Evolutionary conservation across 1,140 invertebrate genomes (phyloP).

Genomic region (Glossosoma conforme): DNA sequence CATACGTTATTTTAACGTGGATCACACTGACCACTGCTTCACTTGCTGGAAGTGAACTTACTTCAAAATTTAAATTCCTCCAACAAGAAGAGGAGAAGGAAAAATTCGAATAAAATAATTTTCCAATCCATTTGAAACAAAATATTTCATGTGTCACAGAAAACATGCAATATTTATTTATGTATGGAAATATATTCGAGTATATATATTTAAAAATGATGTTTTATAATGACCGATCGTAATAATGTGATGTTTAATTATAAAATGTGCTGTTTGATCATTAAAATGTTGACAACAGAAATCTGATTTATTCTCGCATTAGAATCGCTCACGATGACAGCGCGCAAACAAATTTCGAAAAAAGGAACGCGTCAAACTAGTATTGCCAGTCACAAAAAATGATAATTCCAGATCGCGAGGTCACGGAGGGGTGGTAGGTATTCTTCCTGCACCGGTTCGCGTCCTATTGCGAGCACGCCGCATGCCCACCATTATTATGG

Average conservation of each 20-base stretch:
- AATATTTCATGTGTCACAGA: too few relatives aligned
- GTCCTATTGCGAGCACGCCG: conserved; percentile 3
- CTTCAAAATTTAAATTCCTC: too few relatives aligned
- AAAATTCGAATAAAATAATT: too few relatives aligned
- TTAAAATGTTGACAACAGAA: neutral
- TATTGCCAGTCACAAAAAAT: conserved; percentile 19
- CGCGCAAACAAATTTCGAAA: conserved; percentile 17
- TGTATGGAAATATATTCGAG: too few relatives aligned
- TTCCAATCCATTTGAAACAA: too few relatives aligned
- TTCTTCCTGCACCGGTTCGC: conserved; percentile 12
- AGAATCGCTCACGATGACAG: conserved; percentile 24
- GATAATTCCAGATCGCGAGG: conserved; percentile 15
- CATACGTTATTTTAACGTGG: too few relatives aligned
- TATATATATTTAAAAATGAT: too few relatives aligned
- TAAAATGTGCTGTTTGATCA: neutral
- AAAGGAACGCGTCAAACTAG: conserved; percentile 11
- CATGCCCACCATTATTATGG: conserved; percentile 25
- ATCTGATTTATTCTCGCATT: too few relatives aligned
- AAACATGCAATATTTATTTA: too few relatives aligned
- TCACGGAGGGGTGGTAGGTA: conserved; percentile 8
- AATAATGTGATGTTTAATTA: neutral
- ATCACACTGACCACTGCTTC: too few relatives aligned
- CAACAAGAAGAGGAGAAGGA: too few relatives aligned
- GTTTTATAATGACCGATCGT: neutral
- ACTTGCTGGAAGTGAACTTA: too few relatives aligned